Percentiles rank a stretch among this genome's conserved stretches.
Conservation (phyloP, 64 coral and sea anemone species). For the Montipora sp. region DNA sequence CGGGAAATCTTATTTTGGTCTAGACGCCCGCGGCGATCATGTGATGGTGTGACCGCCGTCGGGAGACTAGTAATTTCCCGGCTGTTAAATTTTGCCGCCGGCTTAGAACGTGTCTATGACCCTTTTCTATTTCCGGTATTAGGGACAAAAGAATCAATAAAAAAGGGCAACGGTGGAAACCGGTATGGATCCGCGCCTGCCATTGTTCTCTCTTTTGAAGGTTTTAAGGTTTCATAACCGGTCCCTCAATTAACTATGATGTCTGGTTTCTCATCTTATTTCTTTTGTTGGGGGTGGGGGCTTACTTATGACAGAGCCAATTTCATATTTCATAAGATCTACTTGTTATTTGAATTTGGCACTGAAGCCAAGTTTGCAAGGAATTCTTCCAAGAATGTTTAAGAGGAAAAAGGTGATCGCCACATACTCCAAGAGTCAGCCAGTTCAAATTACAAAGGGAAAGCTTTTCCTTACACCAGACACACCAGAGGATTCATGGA, state of each 20-base stretch:
- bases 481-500: slow-evolving; percentile 41
- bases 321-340: no score
- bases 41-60: slow-evolving; percentile 71
- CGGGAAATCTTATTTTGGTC: no score
- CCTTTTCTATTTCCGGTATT: slow-evolving; percentile 82
- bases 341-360: no score
- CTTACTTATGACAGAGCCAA: no score
- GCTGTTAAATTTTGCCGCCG: slow-evolving; percentile 79
- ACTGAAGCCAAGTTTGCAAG: background rate
- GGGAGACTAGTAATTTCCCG: slow-evolving; percentile 80
- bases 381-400: slow-evolving; percentile 10
- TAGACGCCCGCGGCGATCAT: slow-evolving; percentile 33
- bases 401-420: slow-evolving; percentile 18
- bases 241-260: no score
- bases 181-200: slow-evolving; percentile 2
- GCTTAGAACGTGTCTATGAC: slow-evolving; percentile 74
- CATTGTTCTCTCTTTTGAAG: no score
- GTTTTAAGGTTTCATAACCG: no score
- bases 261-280: no score
- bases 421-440: slow-evolving; percentile 65
- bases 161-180: slow-evolving; percentile 35
- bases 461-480: slow-evolving; percentile 69
- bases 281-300: no score
- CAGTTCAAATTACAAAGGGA: slow-evolving; percentile 32
- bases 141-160: slow-evolving; percentile 68